A percentile compares a stretch with the other conserved stretches of the same genome.
Evolutionary conservation across 2,797 vertebrate species (phyloP).

Genomic region (Malurus leucopterus): DNA sequence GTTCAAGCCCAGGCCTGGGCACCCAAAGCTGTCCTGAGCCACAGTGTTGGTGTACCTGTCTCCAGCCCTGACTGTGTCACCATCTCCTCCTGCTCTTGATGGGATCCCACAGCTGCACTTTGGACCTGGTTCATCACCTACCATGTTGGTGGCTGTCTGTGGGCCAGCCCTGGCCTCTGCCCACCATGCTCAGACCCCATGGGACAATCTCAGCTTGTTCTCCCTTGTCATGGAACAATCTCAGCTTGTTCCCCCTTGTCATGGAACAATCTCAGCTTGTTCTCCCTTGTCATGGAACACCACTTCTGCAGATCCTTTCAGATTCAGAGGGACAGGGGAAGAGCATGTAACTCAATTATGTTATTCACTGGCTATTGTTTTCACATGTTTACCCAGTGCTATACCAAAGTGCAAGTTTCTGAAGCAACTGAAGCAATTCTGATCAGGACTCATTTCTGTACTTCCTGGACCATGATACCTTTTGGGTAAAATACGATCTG

Average conservation of each 20-base stretch:
- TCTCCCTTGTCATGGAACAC: not conserved
- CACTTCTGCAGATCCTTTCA: not conserved
- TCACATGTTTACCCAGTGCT: not conserved
- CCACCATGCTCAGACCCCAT: not conserved
- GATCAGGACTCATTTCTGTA: not conserved
- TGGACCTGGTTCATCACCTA: not conserved
- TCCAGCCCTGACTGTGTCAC: not conserved
- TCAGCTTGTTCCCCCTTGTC: too few species aligned
- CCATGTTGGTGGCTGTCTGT: not conserved
- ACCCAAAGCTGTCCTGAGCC: not conserved
- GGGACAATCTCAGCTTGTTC: not conserved
- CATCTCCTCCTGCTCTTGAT: not conserved
- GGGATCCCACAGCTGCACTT: not conserved
- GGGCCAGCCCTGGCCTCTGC: not conserved
- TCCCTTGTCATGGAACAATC: not conserved
- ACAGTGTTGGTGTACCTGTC: not conserved
- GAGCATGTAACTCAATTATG: not conserved
- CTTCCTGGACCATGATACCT: not conserved
- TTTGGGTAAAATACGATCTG: not conserved
- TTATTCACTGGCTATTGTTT: not conserved
- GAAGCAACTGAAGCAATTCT: not conserved
- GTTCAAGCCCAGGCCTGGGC: not conserved
- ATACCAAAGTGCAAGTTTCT: not conserved
- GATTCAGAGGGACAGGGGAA: not conserved
- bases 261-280: not conserved